Base-by-base conservation (phyloP, 2,113 vertebrate species). In the Sitta europaea region DNA sequence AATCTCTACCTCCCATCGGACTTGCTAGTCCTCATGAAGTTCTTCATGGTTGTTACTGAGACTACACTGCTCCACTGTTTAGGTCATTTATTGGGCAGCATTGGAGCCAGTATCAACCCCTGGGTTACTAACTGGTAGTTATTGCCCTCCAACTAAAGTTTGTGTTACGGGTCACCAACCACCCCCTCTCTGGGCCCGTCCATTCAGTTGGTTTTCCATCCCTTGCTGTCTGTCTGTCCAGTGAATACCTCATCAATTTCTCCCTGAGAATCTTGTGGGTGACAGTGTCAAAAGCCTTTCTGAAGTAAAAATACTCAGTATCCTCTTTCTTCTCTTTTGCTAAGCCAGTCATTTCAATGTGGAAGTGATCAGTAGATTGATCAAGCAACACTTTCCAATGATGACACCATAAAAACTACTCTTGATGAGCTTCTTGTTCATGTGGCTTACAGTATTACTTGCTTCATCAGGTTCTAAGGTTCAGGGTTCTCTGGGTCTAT, bases 191-290 rank as follows among this genome's bases (percentile, higher is more conserved):
- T 57, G 40, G 14, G 15, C 27, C 25, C 61, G 20, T 36, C 16
- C 45, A 14, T 51, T 62, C 42, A 19, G 18, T 1, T 57, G 15
- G 4, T 55, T 78, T 83, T 62, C 38, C 17, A 14, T n/a, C 20
- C 0, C 0, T 42, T 0, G 0, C 4, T 15, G 2, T 58, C 29
- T 50, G 19, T 9, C 36, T 29, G 29, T n/a, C 40, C 1, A 7
- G 29, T 1, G 1, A 33, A 42, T 20, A 45, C 4, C 7, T 42
- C 28, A 35, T 36, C 63, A n/a, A 19, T 29, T 23, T 59, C 8
- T 59, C 55, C 25, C 33, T 24, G 21, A 53, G 11, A 38, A 61
- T 38, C 14, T 29, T n/a, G n/a, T n/a, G n/a, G n/a, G n/a, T n/a
- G n/a, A n/a, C n/a, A n/a, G n/a, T n/a, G n/a, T n/a, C n/a, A n/a